Evolutionary conservation across 2,113 vertebrate genomes (phyloP), one percentile per base, ranked within the genome.

Genomic region (Scartelaos histophorus): DNA sequence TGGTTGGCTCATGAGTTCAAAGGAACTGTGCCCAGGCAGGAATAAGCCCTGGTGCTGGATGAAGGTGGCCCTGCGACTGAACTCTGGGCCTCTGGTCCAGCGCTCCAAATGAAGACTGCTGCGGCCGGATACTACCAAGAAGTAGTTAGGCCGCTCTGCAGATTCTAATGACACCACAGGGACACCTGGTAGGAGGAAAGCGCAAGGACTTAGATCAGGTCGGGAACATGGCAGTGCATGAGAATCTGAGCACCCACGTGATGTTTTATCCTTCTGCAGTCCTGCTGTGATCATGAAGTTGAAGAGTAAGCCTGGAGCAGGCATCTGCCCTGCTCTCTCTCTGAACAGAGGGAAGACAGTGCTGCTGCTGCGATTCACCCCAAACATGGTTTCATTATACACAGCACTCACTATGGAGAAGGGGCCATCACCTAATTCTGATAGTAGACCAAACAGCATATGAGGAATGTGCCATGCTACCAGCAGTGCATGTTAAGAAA

Each of bases 61-160:
- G 73, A 98, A 99, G 1, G 97, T 96, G 29, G 95, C 96, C 81
- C 80, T 92, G 67, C 81, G 94, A 22, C 54, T 86, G 85, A 98
- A 99, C 19, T 91, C 93, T 3, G 87, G 81, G 70, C 87, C 95
- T 29, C 89, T 90, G 81, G 90, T 91, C 98, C 97, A 99, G 49
- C 85, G 94, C 79, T 96, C 93, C 92, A 98, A 43, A 11, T 91
- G 93, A 22, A 98, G 21, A 0, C 75, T 86, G 66, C 92, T 92
- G 62, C 94, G 88, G 3, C 93, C 86, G 0, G 93, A 91, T 22
- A 95, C 92, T 0, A 86, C 95, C 24, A 99, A 92, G 88, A 98
- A 99, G 87, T 95, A 98, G 89, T 98, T 99, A 35, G 98, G 97
- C 64, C 98, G 95, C 88, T 98, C 97, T 1, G 97, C 97, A 82